phyloP scores from a whole-genome alignment of 1,140 invertebrate species.

The Lysiphlebus fabarum region DNA sequence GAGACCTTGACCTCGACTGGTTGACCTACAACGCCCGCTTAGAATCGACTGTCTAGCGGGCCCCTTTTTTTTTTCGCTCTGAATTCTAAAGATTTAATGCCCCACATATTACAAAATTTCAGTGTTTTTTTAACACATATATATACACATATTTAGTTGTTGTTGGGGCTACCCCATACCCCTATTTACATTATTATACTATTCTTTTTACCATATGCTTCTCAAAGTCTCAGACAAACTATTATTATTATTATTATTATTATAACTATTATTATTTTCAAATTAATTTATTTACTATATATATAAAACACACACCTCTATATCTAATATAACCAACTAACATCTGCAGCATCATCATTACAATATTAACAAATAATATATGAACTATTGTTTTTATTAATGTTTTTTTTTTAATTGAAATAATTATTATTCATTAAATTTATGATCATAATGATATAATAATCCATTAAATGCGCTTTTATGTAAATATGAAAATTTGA shows the following conservation, averaged over 20 bases:
- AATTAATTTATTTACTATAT: too few species aligned
- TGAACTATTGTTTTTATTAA: neutral
- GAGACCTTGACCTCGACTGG: slow-evolving; percentile 50
- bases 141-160: too few species aligned
- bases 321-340: too few species aligned
- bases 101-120: slow-evolving; percentile 2
- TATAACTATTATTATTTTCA: too few species aligned
- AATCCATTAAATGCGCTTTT: too few species aligned
- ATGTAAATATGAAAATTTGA: neutral
- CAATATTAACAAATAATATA: neutral
- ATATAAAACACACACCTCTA: neutral
- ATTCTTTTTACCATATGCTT: slow-evolving; percentile 10
- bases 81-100: slow-evolving; percentile 22
- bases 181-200: neutral
- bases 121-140: neutral
- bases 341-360: neutral
- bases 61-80: slow-evolving; percentile 13
- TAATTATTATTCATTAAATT: too few species aligned
- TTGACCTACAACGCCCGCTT: slow-evolving; percentile 48
- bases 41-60: slow-evolving; percentile 30
- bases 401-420: neutral
- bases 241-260: too few species aligned
- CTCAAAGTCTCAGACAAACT: slow-evolving; percentile 5
- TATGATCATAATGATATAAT: neutral
- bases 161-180: neutral